Percentiles rank a stretch among this genome's conserved stretches.
phyloP scores from a whole-genome alignment of 2,888 invertebrate genomes.

The Axea sp. region DNA sequence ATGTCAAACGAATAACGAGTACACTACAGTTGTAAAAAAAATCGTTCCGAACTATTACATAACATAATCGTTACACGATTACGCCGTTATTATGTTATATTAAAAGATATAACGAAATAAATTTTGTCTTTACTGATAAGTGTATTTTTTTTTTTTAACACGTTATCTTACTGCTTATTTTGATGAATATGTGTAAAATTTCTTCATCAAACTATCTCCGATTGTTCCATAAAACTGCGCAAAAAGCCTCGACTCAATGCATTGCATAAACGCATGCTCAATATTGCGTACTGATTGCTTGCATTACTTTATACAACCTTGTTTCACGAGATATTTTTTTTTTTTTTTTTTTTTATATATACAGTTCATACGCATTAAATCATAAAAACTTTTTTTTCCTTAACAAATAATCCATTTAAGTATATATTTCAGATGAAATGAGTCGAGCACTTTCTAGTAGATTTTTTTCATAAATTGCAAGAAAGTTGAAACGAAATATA shows the following conservation, averaged over 20 bases:
- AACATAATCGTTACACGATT: too few species aligned
- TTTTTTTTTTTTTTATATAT: too few species aligned
- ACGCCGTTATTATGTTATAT: too few species aligned
- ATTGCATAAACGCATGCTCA: constrained; percentile 10
- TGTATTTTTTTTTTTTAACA: too few species aligned
- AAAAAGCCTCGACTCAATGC: constrained; percentile 2
- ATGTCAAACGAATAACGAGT: too few species aligned
- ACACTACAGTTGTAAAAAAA: too few species aligned
- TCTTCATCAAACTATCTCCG: not conserved
- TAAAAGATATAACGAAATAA: too few species aligned
- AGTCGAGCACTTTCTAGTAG: constrained; percentile 12
- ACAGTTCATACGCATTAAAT: constrained; percentile 1
- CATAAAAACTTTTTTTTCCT: constrained; percentile 12
- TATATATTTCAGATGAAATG: constrained; percentile 10
- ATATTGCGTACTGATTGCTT: constrained; percentile 16
- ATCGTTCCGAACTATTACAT: too few species aligned
- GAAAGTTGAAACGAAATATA: not conserved
- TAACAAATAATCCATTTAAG: constrained; percentile 6
- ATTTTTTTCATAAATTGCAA: constrained; percentile 9
- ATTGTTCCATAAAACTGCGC: constrained; percentile 14
- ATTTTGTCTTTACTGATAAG: too few species aligned
- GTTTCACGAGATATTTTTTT: constrained; percentile 6
- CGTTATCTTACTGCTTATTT: not conserved
- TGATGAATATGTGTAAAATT: constrained; percentile 4
- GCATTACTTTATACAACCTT: constrained; percentile 6